A percentile compares a stretch with the other conserved stretches of the same genome.
Conservation (phyloP, 2,113 vertebrate species). For the Naja naja region DNA sequence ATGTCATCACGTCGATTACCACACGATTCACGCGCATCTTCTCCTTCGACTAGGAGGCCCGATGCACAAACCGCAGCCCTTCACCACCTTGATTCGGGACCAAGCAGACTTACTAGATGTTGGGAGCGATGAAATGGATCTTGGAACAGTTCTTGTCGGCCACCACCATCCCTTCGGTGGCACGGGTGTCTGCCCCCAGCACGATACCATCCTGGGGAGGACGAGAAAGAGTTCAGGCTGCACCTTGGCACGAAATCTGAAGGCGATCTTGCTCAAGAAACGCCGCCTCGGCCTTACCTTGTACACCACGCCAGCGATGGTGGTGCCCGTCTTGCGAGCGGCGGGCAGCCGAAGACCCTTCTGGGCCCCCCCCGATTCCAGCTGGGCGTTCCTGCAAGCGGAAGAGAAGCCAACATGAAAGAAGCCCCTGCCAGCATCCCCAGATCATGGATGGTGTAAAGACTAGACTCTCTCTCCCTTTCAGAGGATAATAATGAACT, state of each 20-base stretch:
- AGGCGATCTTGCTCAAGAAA: background rate
- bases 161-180: constrained; percentile 94
- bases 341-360: constrained; percentile 77
- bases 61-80: background rate
- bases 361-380: constrained; percentile 78
- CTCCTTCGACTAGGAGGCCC: background rate
- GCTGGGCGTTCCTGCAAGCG: constrained; percentile 79
- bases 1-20: background rate
- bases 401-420: background rate
- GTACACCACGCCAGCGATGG: constrained; percentile 89
- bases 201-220: constrained; percentile 84
- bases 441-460: no score
- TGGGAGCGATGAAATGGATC: constrained; percentile 96
- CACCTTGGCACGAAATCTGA: fast-evolving
- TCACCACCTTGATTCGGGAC: background rate
- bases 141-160: constrained; percentile 99
- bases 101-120: constrained; percentile 87
- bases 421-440: background rate
- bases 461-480: no score
- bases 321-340: constrained; percentile 92
- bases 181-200: constrained; percentile 92
- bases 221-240: background rate
- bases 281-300: constrained; percentile 73
- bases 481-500: no score
- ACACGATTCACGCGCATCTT: fast-evolving